Conservation (phyloP, 2,888 invertebrate species). For the Halictus quadricinctus region DNA sequence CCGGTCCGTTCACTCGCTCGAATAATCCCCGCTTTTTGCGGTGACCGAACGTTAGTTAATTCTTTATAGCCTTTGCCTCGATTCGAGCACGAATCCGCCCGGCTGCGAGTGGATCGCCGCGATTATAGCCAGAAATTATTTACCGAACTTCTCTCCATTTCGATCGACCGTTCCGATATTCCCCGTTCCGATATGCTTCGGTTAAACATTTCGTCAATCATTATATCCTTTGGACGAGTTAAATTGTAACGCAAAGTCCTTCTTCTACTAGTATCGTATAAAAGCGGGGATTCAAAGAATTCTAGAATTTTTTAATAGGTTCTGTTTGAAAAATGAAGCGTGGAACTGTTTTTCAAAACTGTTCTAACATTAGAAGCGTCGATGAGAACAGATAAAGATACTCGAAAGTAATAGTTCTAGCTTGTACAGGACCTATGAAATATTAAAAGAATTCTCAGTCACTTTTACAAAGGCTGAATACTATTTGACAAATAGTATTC, state of each 20-base stretch:
- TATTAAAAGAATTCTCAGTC: too few relatives aligned
- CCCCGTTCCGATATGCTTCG: not conserved
- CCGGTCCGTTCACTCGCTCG: not conserved
- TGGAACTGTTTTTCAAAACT: too few relatives aligned
- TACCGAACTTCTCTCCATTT: not conserved
- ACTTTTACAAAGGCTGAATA: too few relatives aligned
- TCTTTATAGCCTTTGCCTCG: not conserved
- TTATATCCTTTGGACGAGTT: not conserved
- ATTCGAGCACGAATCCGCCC: not conserved
- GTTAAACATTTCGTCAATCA: not conserved
- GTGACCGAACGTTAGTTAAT: not conserved
- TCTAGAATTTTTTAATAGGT: too few relatives aligned
- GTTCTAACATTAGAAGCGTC: too few relatives aligned
- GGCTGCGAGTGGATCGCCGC: not conserved
- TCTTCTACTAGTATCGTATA: too few relatives aligned
- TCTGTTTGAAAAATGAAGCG: too few relatives aligned
- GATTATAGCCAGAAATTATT: slow-evolving; percentile 1
- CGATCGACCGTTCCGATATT: not conserved
- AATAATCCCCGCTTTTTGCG: not conserved
- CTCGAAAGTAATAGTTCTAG: too few relatives aligned
- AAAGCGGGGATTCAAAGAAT: too few relatives aligned
- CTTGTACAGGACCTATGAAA: too few relatives aligned
- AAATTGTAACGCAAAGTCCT: not conserved
- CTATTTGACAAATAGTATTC: too few relatives aligned
- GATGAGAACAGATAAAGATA: too few relatives aligned